A percentile compares a stretch with the other conserved stretches of the same genome.
Conservation (phyloP, 2,113 vertebrate genomes). For the Tachysurus vachellii region DNA sequence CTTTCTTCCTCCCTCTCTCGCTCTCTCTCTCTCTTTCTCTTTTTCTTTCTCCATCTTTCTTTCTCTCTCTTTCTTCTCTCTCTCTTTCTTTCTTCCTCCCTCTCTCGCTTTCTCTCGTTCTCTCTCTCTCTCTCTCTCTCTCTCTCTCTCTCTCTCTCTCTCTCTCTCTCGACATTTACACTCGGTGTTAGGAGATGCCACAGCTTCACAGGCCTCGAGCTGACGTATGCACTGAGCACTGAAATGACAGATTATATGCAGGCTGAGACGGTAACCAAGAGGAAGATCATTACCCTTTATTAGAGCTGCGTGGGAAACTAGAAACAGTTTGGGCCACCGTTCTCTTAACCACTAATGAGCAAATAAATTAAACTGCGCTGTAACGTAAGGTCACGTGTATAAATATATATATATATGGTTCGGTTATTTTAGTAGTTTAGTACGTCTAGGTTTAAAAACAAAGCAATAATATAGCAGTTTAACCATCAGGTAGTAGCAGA, state of each 20-base stretch:
- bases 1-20: too few relatives aligned
- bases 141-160: neutral
- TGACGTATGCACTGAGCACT: conserved; percentile 17
- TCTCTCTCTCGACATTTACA: conserved; percentile 12
- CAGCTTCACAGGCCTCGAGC: neutral
- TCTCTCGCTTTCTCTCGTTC: neutral
- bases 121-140: neutral
- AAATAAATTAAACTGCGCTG: conserved; percentile 32
- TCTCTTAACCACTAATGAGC: conserved; percentile 24
- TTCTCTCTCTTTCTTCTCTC: neutral
- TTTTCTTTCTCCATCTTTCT: neutral
- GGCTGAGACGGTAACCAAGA: conserved; percentile 40
- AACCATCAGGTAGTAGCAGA: neutral
- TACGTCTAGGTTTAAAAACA: neutral
- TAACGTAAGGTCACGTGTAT: neutral
- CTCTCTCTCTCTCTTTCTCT: neutral
- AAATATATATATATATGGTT: neutral
- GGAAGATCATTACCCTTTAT: conserved; percentile 50
- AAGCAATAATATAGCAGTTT: neutral
- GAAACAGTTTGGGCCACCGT: conserved; percentile 28
- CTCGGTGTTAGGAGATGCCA: conserved; percentile 1
- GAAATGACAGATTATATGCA: conserved; percentile 52
- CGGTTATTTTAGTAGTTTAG: conserved; percentile 8
- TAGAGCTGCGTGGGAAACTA: conserved; percentile 42
- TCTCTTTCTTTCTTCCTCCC: neutral